Evolutionary conservation across 2,888 invertebrate genomes (phyloP).

Genomic region (Cinara cedri): DNA sequence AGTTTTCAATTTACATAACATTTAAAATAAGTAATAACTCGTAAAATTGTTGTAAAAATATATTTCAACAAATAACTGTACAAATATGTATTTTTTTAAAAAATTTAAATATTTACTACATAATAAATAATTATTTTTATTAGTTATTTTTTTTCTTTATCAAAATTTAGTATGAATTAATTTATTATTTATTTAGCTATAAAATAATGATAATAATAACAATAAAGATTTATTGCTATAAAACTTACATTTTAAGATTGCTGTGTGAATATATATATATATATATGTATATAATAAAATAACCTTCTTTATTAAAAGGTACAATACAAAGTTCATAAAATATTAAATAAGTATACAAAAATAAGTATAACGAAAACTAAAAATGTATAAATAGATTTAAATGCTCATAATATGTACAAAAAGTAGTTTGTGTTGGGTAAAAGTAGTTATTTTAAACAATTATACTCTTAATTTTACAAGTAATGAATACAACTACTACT

Average conservation of each 20-base stretch:
- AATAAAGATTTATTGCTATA: not conserved
- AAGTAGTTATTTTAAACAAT: not conserved
- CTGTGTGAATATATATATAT: not conserved
- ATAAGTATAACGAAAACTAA: conserved; percentile 15
- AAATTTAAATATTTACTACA: conserved; percentile 34
- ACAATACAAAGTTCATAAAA: too few species aligned
- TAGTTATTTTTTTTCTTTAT: not conserved
- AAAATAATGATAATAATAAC: not conserved
- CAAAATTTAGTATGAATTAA: not conserved
- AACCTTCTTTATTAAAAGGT: too few species aligned
- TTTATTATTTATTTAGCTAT: not conserved
- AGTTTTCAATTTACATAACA: not conserved
- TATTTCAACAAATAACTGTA: conserved; percentile 42
- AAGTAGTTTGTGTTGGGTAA: not conserved
- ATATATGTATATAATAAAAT: too few species aligned
- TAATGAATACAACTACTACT: too few species aligned
- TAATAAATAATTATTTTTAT: not conserved
- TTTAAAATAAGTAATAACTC: conserved; percentile 1
- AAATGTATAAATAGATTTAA: conserved; percentile 12
- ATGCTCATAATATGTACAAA: not conserved
- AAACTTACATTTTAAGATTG: not conserved
- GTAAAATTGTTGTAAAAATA: conserved; percentile 32
- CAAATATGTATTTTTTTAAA: conserved; percentile 19
- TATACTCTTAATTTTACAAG: not conserved
- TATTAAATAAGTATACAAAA: conserved; percentile 8